These are phyloP conservation scores for Eupithecia insigniata DNA, from an alignment of 2,888 invertebrate genomes.

Conservation along the genomic window DNA sequence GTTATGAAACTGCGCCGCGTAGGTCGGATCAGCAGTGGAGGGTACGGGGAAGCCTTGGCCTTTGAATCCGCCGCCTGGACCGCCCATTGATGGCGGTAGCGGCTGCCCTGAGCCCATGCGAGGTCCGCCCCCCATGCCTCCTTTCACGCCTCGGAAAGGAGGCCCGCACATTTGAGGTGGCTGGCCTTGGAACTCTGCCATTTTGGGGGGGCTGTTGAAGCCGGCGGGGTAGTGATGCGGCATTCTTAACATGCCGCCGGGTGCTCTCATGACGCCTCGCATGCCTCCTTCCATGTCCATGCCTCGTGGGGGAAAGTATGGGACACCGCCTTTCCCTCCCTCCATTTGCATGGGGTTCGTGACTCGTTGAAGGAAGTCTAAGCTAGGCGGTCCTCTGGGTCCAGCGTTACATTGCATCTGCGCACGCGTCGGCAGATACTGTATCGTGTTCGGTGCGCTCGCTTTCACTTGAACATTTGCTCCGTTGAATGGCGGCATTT, in stretches of 20 bases:
- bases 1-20: conserved; percentile 97
- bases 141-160: conserved; percentile 73
- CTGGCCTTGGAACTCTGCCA: conserved; percentile 68
- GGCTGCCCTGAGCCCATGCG: conserved; percentile 86
- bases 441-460: conserved; percentile 98
- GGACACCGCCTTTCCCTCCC: conserved; percentile 79
- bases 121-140: conserved; percentile 66
- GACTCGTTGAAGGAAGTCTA: conserved; percentile 95
- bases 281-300: conserved; percentile 79
- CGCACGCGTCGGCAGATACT: conserved; percentile 98
- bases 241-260: conserved; percentile 72
- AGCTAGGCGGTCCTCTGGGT: conserved; percentile 92
- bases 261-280: conserved; percentile 78
- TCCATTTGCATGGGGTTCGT: conserved; percentile 92
- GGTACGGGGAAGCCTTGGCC: conserved; percentile 93
- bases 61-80: conserved; percentile 87
- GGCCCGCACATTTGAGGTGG: conserved; percentile 68
- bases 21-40: conserved; percentile 94
- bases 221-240: conserved; percentile 79
- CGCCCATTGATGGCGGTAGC: conserved; percentile 91
- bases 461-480: conserved; percentile 96
- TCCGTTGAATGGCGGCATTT: conserved; percentile 85
- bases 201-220: conserved; percentile 78
- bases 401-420: conserved; percentile 89
- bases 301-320: conserved; percentile 88